These are phyloP conservation scores for Drosophila meridiana DNA, from an alignment of 2,888 invertebrate species.

Conservation along the genomic window DNA sequence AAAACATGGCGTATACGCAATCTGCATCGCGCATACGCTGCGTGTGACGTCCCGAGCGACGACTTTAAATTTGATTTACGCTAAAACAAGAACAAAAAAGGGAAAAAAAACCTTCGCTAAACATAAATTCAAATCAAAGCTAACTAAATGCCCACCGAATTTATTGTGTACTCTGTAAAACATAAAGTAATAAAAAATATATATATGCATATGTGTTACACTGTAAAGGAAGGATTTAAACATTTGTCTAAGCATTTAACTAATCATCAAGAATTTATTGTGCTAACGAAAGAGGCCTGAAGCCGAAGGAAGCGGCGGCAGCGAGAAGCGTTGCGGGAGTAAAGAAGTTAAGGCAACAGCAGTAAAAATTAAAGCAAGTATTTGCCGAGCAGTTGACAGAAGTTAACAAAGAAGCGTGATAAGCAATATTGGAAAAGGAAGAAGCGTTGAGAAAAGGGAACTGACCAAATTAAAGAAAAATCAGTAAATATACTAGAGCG, in stretches of 20 bases:
- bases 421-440: background rate
- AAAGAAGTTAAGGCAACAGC: background rate
- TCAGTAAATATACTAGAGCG: background rate
- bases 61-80: slow-evolving; percentile 50
- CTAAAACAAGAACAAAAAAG: slow-evolving; percentile 2
- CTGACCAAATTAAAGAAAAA: background rate
- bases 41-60: slow-evolving; percentile 36
- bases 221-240: slow-evolving; percentile 21
- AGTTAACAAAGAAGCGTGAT: background rate
- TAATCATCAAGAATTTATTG: slow-evolving; percentile 30
- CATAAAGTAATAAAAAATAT: background rate
- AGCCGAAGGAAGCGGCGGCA: background rate
- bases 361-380: background rate
- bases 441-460: background rate
- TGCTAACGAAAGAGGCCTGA: slow-evolving; percentile 9
- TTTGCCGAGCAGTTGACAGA: background rate
- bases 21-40: slow-evolving; percentile 60
- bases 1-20: slow-evolving; percentile 57
- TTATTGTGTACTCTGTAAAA: slow-evolving; percentile 61
- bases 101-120: slow-evolving; percentile 21
- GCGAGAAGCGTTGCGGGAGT: slow-evolving; percentile 7
- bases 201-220: slow-evolving; percentile 24
- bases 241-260: slow-evolving; percentile 30
- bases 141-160: slow-evolving; percentile 77
- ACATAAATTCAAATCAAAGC: slow-evolving; percentile 56